Conservation (phyloP, 2,113 vertebrate genomes). For the Myrmecophaga tridactyla region DNA sequence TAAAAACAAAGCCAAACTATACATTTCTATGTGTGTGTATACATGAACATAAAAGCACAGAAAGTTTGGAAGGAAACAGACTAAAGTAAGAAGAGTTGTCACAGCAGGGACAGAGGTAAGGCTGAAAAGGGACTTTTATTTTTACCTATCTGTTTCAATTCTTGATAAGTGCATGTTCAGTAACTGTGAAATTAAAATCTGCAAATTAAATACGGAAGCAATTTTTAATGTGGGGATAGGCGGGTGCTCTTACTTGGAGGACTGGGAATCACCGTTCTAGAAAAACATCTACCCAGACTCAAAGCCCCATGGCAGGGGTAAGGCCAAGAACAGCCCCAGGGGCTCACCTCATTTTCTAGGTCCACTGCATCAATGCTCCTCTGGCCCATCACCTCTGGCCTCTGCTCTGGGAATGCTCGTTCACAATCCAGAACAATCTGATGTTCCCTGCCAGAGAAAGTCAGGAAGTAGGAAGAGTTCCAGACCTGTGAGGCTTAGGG, state of each 20-base stretch:
- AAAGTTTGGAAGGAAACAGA: background rate
- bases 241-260: background rate
- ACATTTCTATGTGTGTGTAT: background rate
- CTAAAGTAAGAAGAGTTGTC: background rate
- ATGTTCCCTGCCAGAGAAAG: conserved; percentile 79
- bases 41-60: background rate
- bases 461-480: background rate
- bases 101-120: background rate
- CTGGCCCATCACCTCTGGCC: conserved; percentile 42
- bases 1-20: background rate
- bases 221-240: conserved; percentile 4
- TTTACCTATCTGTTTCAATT: conserved; percentile 12
- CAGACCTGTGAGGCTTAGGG: background rate
- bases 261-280: background rate
- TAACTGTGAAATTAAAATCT: conserved; percentile 9
- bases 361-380: conserved; percentile 74
- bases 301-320: background rate
- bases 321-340: background rate
- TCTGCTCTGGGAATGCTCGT: conserved; percentile 81
- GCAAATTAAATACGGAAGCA: background rate
- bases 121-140: background rate
- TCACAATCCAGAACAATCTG: conserved; percentile 85
- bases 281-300: background rate
- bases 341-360: conserved; percentile 84
- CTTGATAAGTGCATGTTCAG: conserved; percentile 6